A percentile compares a stretch with the other conserved stretches of the same genome.
phyloP scores from a whole-genome alignment of 2,888 invertebrate species.

The Synergus gifuensis region DNA sequence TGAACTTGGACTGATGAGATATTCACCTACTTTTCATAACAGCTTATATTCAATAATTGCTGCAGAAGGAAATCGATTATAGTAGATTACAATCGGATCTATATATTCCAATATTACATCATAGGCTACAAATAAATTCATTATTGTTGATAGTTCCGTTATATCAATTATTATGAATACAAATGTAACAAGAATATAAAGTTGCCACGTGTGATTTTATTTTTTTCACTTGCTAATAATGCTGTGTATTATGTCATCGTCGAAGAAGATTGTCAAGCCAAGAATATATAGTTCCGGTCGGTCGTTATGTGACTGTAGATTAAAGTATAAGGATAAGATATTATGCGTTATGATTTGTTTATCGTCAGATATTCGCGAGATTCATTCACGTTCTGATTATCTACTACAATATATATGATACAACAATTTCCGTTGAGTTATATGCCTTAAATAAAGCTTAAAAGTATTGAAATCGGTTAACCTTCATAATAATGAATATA shows the following conservation, averaged over 20 bases:
- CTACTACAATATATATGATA: neutral
- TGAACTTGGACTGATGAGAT: neutral
- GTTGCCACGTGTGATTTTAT: neutral
- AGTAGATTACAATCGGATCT: neutral
- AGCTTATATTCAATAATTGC: neutral
- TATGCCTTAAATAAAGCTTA: neutral
- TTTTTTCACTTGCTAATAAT: neutral
- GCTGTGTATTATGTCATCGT: conserved; percentile 26
- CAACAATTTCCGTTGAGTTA: conserved; percentile 11
- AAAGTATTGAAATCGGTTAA: neutral
- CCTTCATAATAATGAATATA: neutral
- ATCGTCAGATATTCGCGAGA: conserved; percentile 15
- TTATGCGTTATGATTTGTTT: conserved; percentile 31
- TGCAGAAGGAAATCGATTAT: neutral
- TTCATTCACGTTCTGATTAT: conserved; percentile 8
- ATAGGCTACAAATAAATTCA: neutral
- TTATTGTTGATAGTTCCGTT: conserved; percentile 1
- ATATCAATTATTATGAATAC: neutral
- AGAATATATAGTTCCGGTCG: conserved; percentile 30
- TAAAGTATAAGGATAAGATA: conserved; percentile 31
- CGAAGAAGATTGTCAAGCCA: conserved; percentile 19
- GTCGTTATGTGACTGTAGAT: conserved; percentile 17
- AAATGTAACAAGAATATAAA: neutral
- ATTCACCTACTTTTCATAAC: conserved; percentile 17
- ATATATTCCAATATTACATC: neutral